Base-by-base conservation (phyloP, 2,888 invertebrate genomes). In the Hecatera dysodea region DNA sequence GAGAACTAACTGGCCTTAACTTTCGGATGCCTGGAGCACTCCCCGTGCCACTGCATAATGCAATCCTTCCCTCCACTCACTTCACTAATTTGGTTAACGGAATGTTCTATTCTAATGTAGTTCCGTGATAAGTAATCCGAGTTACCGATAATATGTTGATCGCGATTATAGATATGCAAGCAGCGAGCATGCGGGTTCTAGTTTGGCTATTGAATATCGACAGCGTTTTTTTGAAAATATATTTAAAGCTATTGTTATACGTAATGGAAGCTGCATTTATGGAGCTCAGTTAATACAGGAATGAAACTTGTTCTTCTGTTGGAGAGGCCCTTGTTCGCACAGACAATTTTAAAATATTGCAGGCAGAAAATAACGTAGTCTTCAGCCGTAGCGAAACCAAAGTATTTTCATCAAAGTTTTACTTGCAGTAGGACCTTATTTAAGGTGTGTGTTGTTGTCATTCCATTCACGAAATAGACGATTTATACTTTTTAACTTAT, bases 31-130 rank as follows among this genome's bases (percentile, higher is more conserved):
- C 61, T 59, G 64, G 44, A 71, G 64, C 57, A 59, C 48, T 75
- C 59, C 33, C 53, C 63, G 64, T 53, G 61, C 55, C 29, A 55
- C 29, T 81, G 71, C 77, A 81, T 76, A 64, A 76, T 69, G 65
- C 77, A 77, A 48, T 80, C 50, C 70, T 29, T 50, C 22, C 17
- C 36, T 36, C 12, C 9, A 64, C 36, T 56, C 55, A 75, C 63
- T 75, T 52, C n/a, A 7, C n/a, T 60, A 80, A 77, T 61, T 64
- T 36, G 29, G 36, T 61, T 69, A 64, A 36, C 60, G 9, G 36
- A 48, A 53, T 69, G 24, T 52, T 64, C 29, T 57, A 22, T 50
- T 66, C 60, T 66, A 50, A 59, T 53, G 17, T 36, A 11, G 22
- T 76, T 29, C 1, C 15, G 36, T 46, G 11, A 27, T 52, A 22